phyloP scores from a whole-genome alignment of 2,888 invertebrate species.

The Xestia sexstrigata region DNA sequence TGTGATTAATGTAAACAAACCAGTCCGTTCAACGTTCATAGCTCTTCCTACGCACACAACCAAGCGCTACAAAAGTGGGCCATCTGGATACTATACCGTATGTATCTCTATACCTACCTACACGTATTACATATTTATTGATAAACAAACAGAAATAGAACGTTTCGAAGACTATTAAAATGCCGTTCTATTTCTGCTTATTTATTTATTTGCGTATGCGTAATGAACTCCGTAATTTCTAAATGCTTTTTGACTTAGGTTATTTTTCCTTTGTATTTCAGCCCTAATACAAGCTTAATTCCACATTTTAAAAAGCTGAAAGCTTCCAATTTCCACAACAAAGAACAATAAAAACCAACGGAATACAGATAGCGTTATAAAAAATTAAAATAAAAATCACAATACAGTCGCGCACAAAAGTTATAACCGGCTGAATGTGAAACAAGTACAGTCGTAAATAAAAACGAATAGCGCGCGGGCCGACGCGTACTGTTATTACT shows the following conservation, averaged over 20 bases:
- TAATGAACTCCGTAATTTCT: constrained; percentile 32
- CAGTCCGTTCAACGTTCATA: constrained; percentile 71
- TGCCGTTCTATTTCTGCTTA: constrained; percentile 54
- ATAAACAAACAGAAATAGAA: constrained; percentile 62
- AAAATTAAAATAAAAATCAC: constrained; percentile 84
- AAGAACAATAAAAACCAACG: constrained; percentile 83
- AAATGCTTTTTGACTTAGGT: background rate
- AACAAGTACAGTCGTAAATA: constrained; percentile 90
- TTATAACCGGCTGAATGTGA: constrained; percentile 87
- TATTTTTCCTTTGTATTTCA: constrained; percentile 21
- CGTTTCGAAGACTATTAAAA: constrained; percentile 48
- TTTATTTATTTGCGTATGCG: constrained; percentile 36
- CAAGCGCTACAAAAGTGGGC: constrained; percentile 81
- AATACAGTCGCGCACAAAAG: constrained; percentile 87
- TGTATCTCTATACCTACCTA: constrained; percentile 36
- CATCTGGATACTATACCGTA: constrained; percentile 76
- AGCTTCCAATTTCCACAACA: constrained; percentile 79
- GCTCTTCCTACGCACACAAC: constrained; percentile 67
- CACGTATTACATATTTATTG: constrained; percentile 47
- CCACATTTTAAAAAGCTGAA: constrained; percentile 63
- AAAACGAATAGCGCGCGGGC: constrained; percentile 87
- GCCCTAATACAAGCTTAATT: constrained; percentile 54
- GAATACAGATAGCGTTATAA: constrained; percentile 77
- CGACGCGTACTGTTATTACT: constrained; percentile 86
- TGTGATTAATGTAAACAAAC: constrained; percentile 89